These are phyloP conservation scores for Imbricaverruca yamaguchii DNA, from an alignment of 2,888 invertebrate species.

Conservation along the genomic window DNA sequence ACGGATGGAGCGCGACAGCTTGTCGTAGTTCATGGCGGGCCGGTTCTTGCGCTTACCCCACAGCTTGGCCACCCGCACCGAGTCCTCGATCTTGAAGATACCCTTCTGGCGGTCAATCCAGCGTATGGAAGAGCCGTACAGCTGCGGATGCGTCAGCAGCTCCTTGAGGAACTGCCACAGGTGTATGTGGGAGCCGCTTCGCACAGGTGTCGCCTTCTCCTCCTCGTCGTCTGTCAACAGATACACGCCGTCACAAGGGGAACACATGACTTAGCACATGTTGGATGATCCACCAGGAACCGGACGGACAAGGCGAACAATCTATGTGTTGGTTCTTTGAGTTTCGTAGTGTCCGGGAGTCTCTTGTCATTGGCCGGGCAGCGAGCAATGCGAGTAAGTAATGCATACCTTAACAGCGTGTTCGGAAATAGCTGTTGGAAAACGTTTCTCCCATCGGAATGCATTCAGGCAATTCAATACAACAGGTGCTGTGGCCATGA, in stretches of 20 bases:
- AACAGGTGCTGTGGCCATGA: too few relatives aligned
- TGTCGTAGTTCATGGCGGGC: conserved; percentile 99
- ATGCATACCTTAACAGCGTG: too few relatives aligned
- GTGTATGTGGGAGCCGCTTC: conserved; percentile 70
- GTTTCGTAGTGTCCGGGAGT: too few relatives aligned
- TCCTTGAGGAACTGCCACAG: conserved; percentile 99
- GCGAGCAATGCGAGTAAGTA: too few relatives aligned
- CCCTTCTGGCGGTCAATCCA: conserved; percentile 93
- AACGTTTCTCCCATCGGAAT: too few relatives aligned
- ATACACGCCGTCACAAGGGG: neutral
- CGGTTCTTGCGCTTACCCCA: conserved; percentile 98
- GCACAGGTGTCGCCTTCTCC: conserved; percentile 29
- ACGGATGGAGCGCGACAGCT: conserved; percentile 89
- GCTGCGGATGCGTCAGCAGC: conserved; percentile 75
- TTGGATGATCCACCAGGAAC: too few relatives aligned
- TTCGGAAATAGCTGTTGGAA: too few relatives aligned
- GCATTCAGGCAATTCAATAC: too few relatives aligned
- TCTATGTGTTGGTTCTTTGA: too few relatives aligned
- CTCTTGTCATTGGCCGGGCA: too few relatives aligned
- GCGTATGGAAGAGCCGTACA: conserved; percentile 88
- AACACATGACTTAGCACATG: too few relatives aligned
- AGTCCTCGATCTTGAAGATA: conserved; percentile 98
- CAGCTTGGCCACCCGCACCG: conserved; percentile 88
- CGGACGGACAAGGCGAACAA: too few relatives aligned
- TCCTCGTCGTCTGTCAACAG: conserved; percentile 32